A percentile compares a stretch with the other conserved stretches of the same genome.
Evolutionary conservation across 2,797 vertebrate genomes (phyloP).

Genomic region (Echiichthys vipera): DNA sequence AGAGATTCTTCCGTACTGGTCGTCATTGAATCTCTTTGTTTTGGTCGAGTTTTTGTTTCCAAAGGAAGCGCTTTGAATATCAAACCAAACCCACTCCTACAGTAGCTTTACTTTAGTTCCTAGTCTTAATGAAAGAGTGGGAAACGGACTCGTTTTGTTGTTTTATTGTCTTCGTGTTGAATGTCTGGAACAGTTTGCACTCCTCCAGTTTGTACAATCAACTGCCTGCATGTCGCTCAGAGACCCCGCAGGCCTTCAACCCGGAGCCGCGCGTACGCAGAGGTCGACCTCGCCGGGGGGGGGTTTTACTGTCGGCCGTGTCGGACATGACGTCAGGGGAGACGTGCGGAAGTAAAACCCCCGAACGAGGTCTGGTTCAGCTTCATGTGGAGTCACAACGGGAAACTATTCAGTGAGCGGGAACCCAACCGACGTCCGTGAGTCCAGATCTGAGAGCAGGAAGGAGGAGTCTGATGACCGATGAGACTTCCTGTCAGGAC

Average conservation of each 20-base stretch:
- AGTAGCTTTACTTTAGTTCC: constrained; percentile 75
- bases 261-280: constrained; percentile 48
- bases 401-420: constrained; percentile 1
- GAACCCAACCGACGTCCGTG: constrained; percentile 2
- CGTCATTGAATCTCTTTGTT: constrained; percentile 47
- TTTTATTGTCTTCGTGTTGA: constrained; percentile 63
- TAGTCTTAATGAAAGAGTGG: constrained; percentile 57
- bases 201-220: constrained; percentile 68
- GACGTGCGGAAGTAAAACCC: constrained; percentile 1
- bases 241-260: constrained; percentile 62
- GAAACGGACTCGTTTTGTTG: constrained; percentile 46
- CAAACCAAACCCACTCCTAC: constrained; percentile 67
- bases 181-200: constrained; percentile 76
- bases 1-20: constrained; percentile 56
- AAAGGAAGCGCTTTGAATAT: constrained; percentile 67
- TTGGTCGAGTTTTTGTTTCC: constrained; percentile 63
- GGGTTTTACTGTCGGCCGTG: neutral
- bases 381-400: constrained; percentile 16
- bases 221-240: constrained; percentile 63
- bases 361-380: constrained; percentile 6
- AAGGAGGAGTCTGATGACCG: neutral
- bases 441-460: constrained; percentile 16
- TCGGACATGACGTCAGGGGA: neutral
- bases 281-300: constrained; percentile 3
- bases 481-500: too few relatives aligned